Conservation (phyloP, 1,140 invertebrate species). For the Ceratitis capitata region DNA sequence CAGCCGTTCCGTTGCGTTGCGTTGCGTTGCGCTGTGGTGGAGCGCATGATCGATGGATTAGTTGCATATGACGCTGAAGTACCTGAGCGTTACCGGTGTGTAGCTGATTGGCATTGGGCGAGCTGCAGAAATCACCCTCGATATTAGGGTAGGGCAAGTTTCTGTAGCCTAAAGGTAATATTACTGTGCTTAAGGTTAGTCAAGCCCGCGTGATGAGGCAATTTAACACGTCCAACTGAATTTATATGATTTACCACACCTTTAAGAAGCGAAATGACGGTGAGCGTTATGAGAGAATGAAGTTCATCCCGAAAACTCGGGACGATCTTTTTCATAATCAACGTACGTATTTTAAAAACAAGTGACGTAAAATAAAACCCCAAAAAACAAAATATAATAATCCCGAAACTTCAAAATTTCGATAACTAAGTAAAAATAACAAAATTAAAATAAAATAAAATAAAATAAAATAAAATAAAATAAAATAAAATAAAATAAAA, state of each 20-base stretch:
- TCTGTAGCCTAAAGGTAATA: background rate
- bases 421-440: no score
- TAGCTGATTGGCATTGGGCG: no score
- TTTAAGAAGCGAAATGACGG: background rate
- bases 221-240: background rate
- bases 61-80: background rate
- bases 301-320: no score
- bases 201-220: slow-evolving; percentile 2
- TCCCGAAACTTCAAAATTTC: no score
- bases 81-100: background rate
- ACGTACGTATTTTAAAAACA: no score
- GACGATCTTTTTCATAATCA: no score
- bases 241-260: background rate
- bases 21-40: background rate
- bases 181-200: background rate
- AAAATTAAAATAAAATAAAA: no score
- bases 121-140: background rate
- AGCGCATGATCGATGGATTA: background rate
- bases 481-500: no score
- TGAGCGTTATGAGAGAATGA: no score
- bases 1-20: background rate
- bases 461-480: no score
- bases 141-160: background rate
- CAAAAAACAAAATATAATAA: no score
- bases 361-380: no score